phyloP scores from a whole-genome alignment of 1,140 invertebrate species.

The Penaeus vannamei region DNA sequence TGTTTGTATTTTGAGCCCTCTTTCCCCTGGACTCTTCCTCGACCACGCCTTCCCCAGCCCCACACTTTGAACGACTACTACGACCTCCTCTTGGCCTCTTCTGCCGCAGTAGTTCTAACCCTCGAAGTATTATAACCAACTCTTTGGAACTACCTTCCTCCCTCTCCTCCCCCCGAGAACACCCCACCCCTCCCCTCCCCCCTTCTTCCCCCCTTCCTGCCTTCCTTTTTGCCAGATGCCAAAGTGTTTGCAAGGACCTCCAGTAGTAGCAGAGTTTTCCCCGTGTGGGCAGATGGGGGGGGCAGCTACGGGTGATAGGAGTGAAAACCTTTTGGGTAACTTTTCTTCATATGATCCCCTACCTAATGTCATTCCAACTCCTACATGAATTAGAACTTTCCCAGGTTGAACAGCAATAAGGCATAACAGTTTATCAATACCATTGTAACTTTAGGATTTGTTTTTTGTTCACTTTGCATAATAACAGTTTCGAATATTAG shows the following conservation, averaged over 20 bases:
- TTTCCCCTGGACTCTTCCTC: too few species aligned
- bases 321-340: constrained; percentile 59
- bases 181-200: too few species aligned
- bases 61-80: constrained; percentile 44
- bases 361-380: constrained; percentile 62
- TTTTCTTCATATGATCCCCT: constrained; percentile 46
- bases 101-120: constrained; percentile 53
- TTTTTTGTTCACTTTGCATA: constrained; percentile 62
- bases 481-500: constrained; percentile 59
- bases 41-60: constrained; percentile 41
- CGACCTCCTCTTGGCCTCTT: constrained; percentile 45
- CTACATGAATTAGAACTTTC: constrained; percentile 59
- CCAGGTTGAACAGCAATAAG: constrained; percentile 63
- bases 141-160: constrained; percentile 49
- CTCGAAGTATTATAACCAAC: constrained; percentile 58
- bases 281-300: constrained; percentile 54
- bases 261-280: constrained; percentile 52
- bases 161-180: constrained; percentile 16
- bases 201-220: constrained; percentile 20
- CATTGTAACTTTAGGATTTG: constrained; percentile 57
- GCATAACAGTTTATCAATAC: constrained; percentile 60
- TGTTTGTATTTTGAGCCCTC: too few species aligned
- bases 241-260: constrained; percentile 48
- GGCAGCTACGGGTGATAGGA: constrained; percentile 57
- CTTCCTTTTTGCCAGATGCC: constrained; percentile 56